Evolutionary conservation across 2,888 invertebrate species (phyloP).

Genomic region (Drosophila meridionalis): DNA sequence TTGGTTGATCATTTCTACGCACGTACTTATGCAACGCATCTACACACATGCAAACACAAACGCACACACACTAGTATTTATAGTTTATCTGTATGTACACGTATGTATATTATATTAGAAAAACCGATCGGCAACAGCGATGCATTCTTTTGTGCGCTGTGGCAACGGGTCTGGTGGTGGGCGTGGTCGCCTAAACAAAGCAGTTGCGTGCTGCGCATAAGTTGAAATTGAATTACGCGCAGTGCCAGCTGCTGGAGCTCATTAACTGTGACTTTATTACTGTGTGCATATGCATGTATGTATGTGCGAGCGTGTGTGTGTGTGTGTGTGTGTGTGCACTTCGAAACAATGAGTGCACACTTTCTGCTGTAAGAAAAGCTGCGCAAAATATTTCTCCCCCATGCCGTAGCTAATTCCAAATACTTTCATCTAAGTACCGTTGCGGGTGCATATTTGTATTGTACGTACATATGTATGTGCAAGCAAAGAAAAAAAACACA

Average conservation of each 20-base stretch:
- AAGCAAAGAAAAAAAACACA: not conserved
- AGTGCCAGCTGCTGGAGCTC: conserved; percentile 31
- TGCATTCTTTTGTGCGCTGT: conserved; percentile 18
- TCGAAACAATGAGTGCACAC: conserved; percentile 38
- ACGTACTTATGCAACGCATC: conserved; percentile 18
- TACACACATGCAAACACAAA: not conserved
- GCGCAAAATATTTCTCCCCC: conserved; percentile 2
- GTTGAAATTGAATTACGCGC: conserved; percentile 41
- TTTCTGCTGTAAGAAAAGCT: conserved; percentile 9
- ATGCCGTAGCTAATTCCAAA: not conserved
- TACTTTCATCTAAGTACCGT: conserved; percentile 11
- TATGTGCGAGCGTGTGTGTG: not conserved
- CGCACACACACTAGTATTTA: not conserved
- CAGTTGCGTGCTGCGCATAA: conserved; percentile 40
- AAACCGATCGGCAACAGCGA: conserved; percentile 19
- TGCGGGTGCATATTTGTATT: conserved; percentile 10
- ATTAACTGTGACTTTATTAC: conserved; percentile 12
- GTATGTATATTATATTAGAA: not conserved
- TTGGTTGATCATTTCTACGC: not conserved
- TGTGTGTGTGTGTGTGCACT: conserved; percentile 24
- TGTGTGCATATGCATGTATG: not conserved
- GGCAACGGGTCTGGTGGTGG: conserved; percentile 21
- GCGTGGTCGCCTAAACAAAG: conserved; percentile 33
- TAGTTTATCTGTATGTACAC: not conserved
- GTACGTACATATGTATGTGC: conserved; percentile 3